These are phyloP conservation scores for Parotocinclus haroldoi DNA, from an alignment of 2,797 vertebrate genomes.

Conservation along the genomic window DNA sequence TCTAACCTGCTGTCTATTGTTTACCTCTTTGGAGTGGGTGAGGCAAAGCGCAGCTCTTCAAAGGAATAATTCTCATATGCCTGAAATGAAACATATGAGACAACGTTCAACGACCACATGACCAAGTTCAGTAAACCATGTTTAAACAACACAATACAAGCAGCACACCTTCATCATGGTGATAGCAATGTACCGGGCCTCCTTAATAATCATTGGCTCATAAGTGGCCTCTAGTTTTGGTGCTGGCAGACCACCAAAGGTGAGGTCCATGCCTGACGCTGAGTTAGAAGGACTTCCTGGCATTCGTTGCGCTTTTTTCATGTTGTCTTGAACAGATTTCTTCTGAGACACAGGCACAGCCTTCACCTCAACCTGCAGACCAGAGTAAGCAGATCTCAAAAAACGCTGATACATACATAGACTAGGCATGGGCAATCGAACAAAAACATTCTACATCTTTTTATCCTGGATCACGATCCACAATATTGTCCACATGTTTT, in stretches of 20 bases:
- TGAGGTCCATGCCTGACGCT: conserved; percentile 79
- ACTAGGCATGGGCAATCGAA: not conserved
- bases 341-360: conserved; percentile 98
- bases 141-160: not conserved
- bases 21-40: conserved; percentile 96
- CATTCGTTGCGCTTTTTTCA: conserved; percentile 85
- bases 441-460: too few relatives aligned
- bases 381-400: not conserved
- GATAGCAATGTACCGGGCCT: conserved; percentile 96
- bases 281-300: conserved; percentile 81
- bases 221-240: conserved; percentile 96
- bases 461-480: too few relatives aligned
- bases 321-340: conserved; percentile 90
- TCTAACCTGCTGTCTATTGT: conserved; percentile 24
- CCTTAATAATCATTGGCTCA: conserved; percentile 98
- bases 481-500: too few relatives aligned
- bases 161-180: conserved; percentile 98
- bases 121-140: not conserved
- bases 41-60: conserved; percentile 97
- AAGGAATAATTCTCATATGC: conserved; percentile 99
- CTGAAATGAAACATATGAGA: conserved; percentile 57
- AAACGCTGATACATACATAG: too few relatives aligned
- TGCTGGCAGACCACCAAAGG: conserved; percentile 90
- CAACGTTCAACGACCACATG: too few relatives aligned
- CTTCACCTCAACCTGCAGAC: conserved; percentile 92